These are phyloP conservation scores for Drosophila anceps DNA, from an alignment of 2,888 invertebrate species.

Conservation along the genomic window DNA sequence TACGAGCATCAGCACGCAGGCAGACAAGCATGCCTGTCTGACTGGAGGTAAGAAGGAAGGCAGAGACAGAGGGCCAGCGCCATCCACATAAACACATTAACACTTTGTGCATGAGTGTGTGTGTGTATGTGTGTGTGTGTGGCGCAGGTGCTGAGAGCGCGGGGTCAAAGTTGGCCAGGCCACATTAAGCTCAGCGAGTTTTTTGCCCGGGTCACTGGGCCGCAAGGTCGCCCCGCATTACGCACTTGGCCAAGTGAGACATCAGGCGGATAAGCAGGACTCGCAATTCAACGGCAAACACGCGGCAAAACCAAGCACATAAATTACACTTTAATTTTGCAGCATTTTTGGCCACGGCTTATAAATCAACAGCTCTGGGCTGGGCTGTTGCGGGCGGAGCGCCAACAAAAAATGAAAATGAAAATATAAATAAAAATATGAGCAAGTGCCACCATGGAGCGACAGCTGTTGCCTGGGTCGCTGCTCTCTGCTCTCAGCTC, in stretches of 20 bases:
- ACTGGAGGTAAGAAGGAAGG: conserved; percentile 15
- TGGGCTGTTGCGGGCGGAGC: conserved; percentile 4
- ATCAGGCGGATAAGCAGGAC: conserved; percentile 68
- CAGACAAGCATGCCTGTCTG: conserved; percentile 6
- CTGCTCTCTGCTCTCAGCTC: conserved; percentile 7
- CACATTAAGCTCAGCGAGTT: conserved; percentile 59
- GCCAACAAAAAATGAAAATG: conserved; percentile 20
- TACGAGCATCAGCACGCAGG: conserved; percentile 35
- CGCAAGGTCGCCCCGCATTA: conserved; percentile 67
- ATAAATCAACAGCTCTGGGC: conserved; percentile 80
- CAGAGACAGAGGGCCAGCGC: conserved; percentile 45
- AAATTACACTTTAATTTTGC: conserved; percentile 84
- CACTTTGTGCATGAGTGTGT: conserved; percentile 58
- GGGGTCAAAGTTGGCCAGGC: conserved; percentile 71
- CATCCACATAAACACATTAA: conserved; percentile 75
- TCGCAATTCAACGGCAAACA: conserved; percentile 46
- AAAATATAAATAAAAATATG: conserved; percentile 41
- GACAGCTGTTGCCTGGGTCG: conserved; percentile 52
- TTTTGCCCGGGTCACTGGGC: conserved; percentile 46
- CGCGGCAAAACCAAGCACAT: conserved; percentile 71
- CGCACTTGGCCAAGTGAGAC: conserved; percentile 67
- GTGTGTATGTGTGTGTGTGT: conserved; percentile 64
- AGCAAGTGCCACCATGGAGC: conserved; percentile 46
- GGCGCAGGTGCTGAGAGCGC: conserved; percentile 43
- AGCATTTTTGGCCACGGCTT: conserved; percentile 84